Percentiles rank a stretch among this genome's conserved stretches.
phyloP scores from a whole-genome alignment of 1,140 invertebrate genomes.

The Drosophila nigromelanica region DNA sequence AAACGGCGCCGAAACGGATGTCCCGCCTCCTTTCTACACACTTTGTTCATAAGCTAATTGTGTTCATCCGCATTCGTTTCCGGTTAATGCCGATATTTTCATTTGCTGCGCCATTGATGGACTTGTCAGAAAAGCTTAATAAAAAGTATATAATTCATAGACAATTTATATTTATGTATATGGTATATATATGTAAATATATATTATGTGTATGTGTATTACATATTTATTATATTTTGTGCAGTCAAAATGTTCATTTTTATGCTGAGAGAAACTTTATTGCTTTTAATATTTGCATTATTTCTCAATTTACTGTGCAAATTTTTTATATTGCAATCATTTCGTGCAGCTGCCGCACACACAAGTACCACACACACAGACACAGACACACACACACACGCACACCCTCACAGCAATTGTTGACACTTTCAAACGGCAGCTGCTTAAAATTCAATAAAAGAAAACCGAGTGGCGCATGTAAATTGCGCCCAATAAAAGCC shows the following conservation, averaged over 20 bases:
- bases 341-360: constrained; percentile 66
- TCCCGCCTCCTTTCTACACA: background rate
- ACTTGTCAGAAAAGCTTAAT: constrained; percentile 52
- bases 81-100: constrained; percentile 35
- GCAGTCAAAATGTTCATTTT: constrained; percentile 14
- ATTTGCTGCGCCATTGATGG: constrained; percentile 21
- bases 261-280: constrained; percentile 51
- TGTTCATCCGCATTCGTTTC: constrained; percentile 58
- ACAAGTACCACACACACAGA: constrained; percentile 20
- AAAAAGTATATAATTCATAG: background rate
- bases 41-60: constrained; percentile 67
- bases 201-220: background rate
- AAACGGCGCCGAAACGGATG: constrained; percentile 72
- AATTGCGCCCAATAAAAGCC: constrained; percentile 77
- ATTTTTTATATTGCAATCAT: constrained; percentile 68
- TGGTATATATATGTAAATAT: background rate
- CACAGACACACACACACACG: constrained; percentile 4
- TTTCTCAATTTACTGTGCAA: constrained; percentile 70
- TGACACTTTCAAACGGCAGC: constrained; percentile 66
- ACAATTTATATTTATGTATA: background rate
- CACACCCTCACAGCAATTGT: constrained; percentile 43
- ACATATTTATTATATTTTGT: background rate
- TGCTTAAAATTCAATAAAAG: constrained; percentile 82
- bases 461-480: constrained; percentile 63
- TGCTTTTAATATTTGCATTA: constrained; percentile 74